Evolutionary conservation across 1,140 invertebrate genomes (phyloP).

Genomic region (Drosophila quadrilineata): DNA sequence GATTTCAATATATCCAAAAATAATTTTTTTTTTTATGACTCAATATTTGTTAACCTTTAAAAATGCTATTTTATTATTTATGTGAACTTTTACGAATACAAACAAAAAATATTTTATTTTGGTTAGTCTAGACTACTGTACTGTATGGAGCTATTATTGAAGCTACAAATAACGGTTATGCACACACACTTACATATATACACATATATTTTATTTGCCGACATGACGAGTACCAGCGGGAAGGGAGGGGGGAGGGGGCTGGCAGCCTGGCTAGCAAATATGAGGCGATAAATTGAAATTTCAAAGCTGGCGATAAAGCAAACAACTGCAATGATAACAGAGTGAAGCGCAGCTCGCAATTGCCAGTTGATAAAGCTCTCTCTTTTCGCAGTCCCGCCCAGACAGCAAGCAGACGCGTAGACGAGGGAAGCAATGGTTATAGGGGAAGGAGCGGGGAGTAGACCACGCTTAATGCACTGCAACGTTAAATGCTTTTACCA

Average conservation of each 20-base stretch:
- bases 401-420: neutral
- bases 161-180: constrained; percentile 72
- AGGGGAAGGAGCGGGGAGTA: neutral
- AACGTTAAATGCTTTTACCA: constrained; percentile 75
- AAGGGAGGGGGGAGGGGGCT: neutral
- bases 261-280: constrained; percentile 60
- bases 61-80: too few relatives aligned
- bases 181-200: constrained; percentile 30
- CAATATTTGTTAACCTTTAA: too few relatives aligned
- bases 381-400: constrained; percentile 8
- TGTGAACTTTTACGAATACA: too few relatives aligned
- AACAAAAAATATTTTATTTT: too few relatives aligned
- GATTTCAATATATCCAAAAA: too few relatives aligned
- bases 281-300: constrained; percentile 72
- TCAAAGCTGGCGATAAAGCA: constrained; percentile 56
- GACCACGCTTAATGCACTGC: constrained; percentile 61
- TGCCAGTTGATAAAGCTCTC: constrained; percentile 21
- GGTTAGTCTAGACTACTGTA: too few relatives aligned
- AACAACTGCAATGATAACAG: constrained; percentile 55
- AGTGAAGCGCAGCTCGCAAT: neutral
- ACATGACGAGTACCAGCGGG: neutral
- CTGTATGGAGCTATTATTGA: too few relatives aligned
- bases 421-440: neutral
- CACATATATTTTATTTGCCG: constrained; percentile 12
- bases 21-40: too few relatives aligned